phyloP scores from a whole-genome alignment of 2,113 vertebrate species.

The Apteryx owenii region DNA sequence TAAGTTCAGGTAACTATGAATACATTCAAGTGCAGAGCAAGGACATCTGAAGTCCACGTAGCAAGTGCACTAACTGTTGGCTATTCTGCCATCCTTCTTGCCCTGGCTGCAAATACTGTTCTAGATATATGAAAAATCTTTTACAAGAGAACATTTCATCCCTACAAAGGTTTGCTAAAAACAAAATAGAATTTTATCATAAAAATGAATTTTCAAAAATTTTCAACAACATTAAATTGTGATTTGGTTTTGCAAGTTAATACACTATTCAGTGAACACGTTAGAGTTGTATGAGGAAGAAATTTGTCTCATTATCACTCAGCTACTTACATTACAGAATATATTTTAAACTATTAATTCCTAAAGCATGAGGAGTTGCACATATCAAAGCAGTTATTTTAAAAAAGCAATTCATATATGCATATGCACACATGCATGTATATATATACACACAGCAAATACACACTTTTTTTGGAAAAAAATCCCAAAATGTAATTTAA shows the following conservation, averaged over 20 bases:
- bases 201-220: neutral
- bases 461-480: accelerated
- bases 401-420: neutral
- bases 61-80: neutral
- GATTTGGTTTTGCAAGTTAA: neutral
- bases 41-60: neutral
- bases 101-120: neutral
- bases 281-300: neutral
- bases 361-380: neutral
- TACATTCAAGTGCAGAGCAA: neutral
- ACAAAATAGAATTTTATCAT: neutral
- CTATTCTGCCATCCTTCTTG: neutral
- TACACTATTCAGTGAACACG: neutral
- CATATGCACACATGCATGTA: too few species aligned
- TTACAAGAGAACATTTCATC: neutral
- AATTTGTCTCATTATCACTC: neutral
- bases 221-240: neutral
- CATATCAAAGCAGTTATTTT: neutral
- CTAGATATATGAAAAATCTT: neutral
- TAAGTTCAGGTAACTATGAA: neutral
- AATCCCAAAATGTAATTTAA: neutral
- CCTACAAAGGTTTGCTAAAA: neutral
- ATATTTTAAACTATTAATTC: neutral
- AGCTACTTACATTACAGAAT: neutral
- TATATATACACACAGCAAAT: neutral